phyloP scores from a whole-genome alignment of 1,140 invertebrate genomes.

The Hypsibius dujardini region DNA sequence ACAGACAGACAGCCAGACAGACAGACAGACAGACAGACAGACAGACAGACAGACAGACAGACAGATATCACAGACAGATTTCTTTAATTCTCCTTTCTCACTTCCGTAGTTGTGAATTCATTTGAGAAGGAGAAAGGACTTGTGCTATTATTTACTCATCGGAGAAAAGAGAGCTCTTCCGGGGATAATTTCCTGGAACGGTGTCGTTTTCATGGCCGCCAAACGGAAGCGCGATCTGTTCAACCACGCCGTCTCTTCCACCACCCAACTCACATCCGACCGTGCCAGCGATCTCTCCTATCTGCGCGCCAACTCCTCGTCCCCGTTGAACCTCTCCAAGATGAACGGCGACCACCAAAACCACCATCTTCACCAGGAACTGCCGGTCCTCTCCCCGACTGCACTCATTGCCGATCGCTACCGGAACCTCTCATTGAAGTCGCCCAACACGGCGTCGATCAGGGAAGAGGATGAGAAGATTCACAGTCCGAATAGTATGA shows the following conservation, averaged over 20 bases:
- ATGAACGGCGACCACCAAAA: conserved; percentile 15
- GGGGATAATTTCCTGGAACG: no score
- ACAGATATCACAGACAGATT: no score
- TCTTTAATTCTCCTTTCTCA: no score
- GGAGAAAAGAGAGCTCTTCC: no score
- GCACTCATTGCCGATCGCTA: conserved; percentile 12
- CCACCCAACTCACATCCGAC: not conserved
- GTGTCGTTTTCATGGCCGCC: conserved; percentile 3
- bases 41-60: no score
- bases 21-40: no score
- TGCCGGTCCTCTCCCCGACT: conserved; percentile 2
- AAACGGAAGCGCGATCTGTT: conserved; percentile 5
- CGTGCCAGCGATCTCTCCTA: not conserved
- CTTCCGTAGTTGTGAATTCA: no score
- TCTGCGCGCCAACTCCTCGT: not conserved
- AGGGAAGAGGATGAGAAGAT: not conserved
- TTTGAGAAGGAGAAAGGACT: no score
- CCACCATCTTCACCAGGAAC: not conserved
- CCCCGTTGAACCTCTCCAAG: conserved; percentile 11
- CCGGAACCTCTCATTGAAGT: not conserved
- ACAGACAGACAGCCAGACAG: no score
- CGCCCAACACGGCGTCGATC: not conserved
- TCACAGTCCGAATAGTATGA: not conserved
- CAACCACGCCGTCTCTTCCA: not conserved
- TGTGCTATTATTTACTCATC: no score